Percentiles rank a stretch among this genome's conserved stretches.
Evolutionary conservation across 2,888 invertebrate species (phyloP).

Genomic region (Torymus aiolomorphi): DNA sequence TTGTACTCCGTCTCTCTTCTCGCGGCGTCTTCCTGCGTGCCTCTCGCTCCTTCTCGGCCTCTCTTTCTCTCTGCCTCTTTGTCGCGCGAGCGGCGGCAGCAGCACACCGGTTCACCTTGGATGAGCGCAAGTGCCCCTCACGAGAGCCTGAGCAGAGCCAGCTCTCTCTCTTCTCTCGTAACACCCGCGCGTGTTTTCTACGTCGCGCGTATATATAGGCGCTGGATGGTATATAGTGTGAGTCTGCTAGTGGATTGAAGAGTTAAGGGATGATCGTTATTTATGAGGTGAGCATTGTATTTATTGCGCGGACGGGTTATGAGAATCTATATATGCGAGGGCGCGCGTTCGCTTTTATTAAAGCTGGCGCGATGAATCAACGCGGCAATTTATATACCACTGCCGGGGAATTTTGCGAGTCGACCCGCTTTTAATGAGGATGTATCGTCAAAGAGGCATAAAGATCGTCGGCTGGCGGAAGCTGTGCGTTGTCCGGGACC

Average conservation of each 20-base stretch:
- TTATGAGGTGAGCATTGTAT: constrained; percentile 13
- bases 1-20: constrained; percentile 20
- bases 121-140: constrained; percentile 61
- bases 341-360: constrained; percentile 24
- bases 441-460: constrained; percentile 8
- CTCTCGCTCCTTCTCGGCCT: background rate
- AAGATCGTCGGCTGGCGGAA: background rate
- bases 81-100: constrained; percentile 17
- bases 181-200: background rate
- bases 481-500: too few species aligned
- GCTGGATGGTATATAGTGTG: background rate
- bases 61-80: background rate
- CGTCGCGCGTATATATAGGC: background rate
- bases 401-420: background rate
- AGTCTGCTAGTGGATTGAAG: background rate
- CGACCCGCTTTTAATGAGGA: constrained; percentile 22
- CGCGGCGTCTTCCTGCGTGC: too few species aligned
- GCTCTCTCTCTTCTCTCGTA: constrained; percentile 40
- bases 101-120: constrained; percentile 72
- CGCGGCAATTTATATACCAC: constrained; percentile 11
- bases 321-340: background rate
- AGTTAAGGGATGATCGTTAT: constrained; percentile 31
- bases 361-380: constrained; percentile 22
- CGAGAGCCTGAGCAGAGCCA: too few species aligned
- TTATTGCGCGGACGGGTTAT: background rate